Evolutionary conservation across 2,797 vertebrate genomes (phyloP), one percentile per base, ranked within the genome.

Genomic region (Brotula barbata): DNA sequence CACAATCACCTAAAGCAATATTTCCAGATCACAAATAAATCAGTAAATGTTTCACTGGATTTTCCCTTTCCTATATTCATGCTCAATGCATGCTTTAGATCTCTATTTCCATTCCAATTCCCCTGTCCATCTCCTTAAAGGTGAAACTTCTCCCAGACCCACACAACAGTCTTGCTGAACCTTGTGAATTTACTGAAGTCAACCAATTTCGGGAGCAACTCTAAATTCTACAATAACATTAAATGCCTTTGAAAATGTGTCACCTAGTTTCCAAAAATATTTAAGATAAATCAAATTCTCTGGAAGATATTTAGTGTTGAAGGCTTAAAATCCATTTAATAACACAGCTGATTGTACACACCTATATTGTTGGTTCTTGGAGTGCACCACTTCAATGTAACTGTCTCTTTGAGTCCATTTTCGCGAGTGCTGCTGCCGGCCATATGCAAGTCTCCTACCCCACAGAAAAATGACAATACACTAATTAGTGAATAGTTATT

Each of bases 361-460:
- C 85, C 86, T 45, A 90, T 79, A 68, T 71, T 87, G 83, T 89
- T 99, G 6, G 96, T 99, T 69, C 97, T 89, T 10, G 97, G 97
- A 0, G 97, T 99, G 76, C 97, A 99, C 97, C 97, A 99, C 41
- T 99, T 99, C 23, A 99, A 86, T 0, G 97, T 99, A 22, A 99
- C 91, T 0, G 97, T 98, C 77, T 99, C 97, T 81, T 97, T 99
- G 23, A 96, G 92, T 0, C 93, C 90, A 16, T 95, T 93, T 57
- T 99, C 97, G 71, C 94, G 91, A 56, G 92, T 95, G 71, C 92
- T 95, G 77, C 91, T 90, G 31, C 95, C 89, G 0, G 86, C 61
- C 59, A 94, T 94, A 48, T 93, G 92, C 37, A 93, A 86, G 84
- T 99, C 97, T 63, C 96, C 97, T 99, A 54, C 37, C 75, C 13